Evolutionary conservation across 2,113 vertebrate genomes (phyloP).

Genomic region (Takifugu flavidus): DNA sequence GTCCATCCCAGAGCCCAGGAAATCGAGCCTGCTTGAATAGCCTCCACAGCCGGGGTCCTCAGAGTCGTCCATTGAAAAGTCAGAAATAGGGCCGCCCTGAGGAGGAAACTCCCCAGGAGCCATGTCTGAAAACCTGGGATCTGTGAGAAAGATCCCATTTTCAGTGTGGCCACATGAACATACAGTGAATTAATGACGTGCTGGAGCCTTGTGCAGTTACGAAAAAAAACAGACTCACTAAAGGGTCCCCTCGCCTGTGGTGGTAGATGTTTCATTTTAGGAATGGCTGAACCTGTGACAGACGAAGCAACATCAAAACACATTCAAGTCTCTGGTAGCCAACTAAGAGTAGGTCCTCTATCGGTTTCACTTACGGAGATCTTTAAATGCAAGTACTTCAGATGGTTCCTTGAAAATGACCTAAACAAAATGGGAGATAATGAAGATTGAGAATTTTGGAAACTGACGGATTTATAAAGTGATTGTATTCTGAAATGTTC

Average conservation of each 20-base stretch:
- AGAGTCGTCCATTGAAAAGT: slow-evolving; percentile 45
- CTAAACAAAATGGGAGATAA: slow-evolving; percentile 34
- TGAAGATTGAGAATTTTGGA: not conserved
- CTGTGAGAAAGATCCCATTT: slow-evolving; percentile 14
- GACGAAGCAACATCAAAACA: not conserved
- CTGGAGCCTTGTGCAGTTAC: not conserved
- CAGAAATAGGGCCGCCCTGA: slow-evolving; percentile 30
- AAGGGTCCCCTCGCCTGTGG: slow-evolving; percentile 33
- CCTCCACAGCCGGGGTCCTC: slow-evolving; percentile 37
- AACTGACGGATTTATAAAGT: not conserved
- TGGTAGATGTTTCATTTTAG: slow-evolving; percentile 35
- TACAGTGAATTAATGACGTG: not conserved
- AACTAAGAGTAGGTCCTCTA: not conserved
- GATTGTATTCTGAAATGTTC: not conserved
- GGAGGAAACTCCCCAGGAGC: slow-evolving; percentile 53
- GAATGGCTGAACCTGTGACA: slow-evolving; percentile 50
- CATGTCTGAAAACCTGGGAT: slow-evolving; percentile 47
- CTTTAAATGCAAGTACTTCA: slow-evolving; percentile 65
- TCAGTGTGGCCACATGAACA: not conserved
- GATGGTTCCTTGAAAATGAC: slow-evolving; percentile 73
- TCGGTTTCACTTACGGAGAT: slow-evolving; percentile 59
- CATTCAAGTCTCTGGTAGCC: not conserved
- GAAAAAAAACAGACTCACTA: slow-evolving; percentile 27
- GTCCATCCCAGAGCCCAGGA: slow-evolving; percentile 42
- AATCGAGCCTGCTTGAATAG: slow-evolving; percentile 32